These are phyloP conservation scores for Malachius bipustulatus DNA, from an alignment of 2,888 invertebrate genomes.

Conservation along the genomic window DNA sequence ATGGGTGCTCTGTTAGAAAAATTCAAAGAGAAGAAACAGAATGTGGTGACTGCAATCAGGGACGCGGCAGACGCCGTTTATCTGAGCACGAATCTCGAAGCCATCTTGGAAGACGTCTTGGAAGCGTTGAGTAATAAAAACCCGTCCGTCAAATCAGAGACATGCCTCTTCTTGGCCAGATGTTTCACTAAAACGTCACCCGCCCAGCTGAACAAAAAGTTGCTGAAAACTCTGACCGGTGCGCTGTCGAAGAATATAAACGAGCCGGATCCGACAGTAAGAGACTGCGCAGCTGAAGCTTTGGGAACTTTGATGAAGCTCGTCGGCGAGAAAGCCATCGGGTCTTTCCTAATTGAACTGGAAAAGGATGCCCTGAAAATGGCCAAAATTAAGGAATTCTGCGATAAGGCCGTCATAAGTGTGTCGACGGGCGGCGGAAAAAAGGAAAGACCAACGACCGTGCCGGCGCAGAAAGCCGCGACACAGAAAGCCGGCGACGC, in stretches of 20 bases:
- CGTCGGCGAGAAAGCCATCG: slow-evolving; percentile 82
- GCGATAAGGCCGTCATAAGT: slow-evolving; percentile 82
- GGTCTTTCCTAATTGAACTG: slow-evolving; percentile 75
- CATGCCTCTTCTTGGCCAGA: slow-evolving; percentile 70
- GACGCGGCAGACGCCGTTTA: slow-evolving; percentile 88
- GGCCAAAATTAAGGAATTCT: slow-evolving; percentile 86
- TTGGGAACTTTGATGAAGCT: slow-evolving; percentile 89
- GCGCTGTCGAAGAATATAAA: slow-evolving; percentile 67
- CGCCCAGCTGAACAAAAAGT: slow-evolving; percentile 74
- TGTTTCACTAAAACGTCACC: slow-evolving; percentile 74
- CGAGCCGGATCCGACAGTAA: slow-evolving; percentile 76
- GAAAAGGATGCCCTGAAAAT: slow-evolving; percentile 87
- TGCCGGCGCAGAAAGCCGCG: slow-evolving; percentile 39
- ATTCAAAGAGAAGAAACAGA: slow-evolving; percentile 93
- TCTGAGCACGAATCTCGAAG: slow-evolving; percentile 63
- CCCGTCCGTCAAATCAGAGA: slow-evolving; percentile 80
- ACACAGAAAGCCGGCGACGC: slow-evolving; percentile 15
- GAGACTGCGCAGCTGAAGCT: slow-evolving; percentile 88
- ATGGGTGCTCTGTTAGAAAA: slow-evolving; percentile 78
- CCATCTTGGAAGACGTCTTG: slow-evolving; percentile 73
- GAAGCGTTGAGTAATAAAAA: slow-evolving; percentile 85
- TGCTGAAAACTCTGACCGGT: slow-evolving; percentile 69
- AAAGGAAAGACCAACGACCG: slow-evolving; percentile 47
- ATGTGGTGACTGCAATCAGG: slow-evolving; percentile 73
- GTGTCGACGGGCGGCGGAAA: slow-evolving; percentile 55